Base-by-base conservation (phyloP, 2,797 vertebrate genomes). In the Mormyrops boulengeri region DNA sequence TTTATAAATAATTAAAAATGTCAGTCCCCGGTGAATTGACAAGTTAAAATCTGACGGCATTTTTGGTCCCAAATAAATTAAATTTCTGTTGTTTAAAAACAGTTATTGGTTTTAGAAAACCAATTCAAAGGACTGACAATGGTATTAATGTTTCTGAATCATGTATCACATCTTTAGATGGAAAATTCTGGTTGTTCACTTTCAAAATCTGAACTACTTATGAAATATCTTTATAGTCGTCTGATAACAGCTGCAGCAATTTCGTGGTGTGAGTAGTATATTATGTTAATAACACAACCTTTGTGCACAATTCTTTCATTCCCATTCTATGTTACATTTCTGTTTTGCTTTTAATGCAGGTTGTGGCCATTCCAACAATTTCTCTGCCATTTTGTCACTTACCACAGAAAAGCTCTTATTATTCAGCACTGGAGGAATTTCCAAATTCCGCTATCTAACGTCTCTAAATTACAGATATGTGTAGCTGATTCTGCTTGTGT, bases 1-100 rank as follows among this genome's bases (percentile, higher is more conserved):
- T 80, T 47, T 80, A 80, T 80, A 80, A 47, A 80, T 80, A 80
- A 80, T 80, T 80, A 80, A 80, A 80, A 80, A 44, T 47, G 73
- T 47, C 73, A 47, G 73, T 80, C 34, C 34, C 52, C 7, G 4
- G 19, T 41, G 73, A 80, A 41, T 80, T 80, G 73, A 12, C 73
- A 80, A 47, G 73, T 44, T 80, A 80, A 80, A 80, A 41, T 80
- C 73, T 80, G 73, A 80, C 19, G 6, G 17, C 17, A 19, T 80
- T 47, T 80, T 80, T 80, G 38, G 41, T 80, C 73, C 38, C 38
- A n/a, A 8, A 17, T 38, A 73, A 73, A 73, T 17, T 12, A 73
- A 80, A 41, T 44, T 19, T 80, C 73, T 8, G 66, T 17, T 38
- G 30, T 73, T 73, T 73, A 73, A 38, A 73, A 73, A 73, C 73